Evolutionary conservation across 1,140 invertebrate genomes (phyloP).

Genomic region (Chelonus insularis): DNA sequence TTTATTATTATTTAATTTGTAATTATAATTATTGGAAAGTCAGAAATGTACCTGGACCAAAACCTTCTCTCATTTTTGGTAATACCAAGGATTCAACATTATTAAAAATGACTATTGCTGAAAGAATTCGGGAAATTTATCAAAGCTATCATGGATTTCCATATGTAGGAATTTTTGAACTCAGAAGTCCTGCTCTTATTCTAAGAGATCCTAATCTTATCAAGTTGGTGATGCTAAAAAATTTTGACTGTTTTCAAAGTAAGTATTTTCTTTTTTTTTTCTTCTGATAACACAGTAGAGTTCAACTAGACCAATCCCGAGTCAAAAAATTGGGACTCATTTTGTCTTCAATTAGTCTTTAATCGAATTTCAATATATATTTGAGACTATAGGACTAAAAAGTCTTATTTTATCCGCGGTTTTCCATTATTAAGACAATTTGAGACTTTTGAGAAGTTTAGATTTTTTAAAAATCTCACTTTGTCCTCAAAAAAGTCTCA

Average conservation of each 20-base stretch:
- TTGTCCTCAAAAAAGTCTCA: no score
- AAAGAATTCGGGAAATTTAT: slow-evolving; percentile 33
- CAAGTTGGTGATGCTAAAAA: slow-evolving; percentile 43
- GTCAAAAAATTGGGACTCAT: no score
- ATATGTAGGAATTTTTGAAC: slow-evolving; percentile 49
- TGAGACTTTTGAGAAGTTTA: no score
- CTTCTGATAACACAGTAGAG: no score
- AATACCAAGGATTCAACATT: slow-evolving; percentile 33
- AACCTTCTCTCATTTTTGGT: slow-evolving; percentile 45
- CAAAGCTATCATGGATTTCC: slow-evolving; percentile 40
- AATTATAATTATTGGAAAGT: slow-evolving; percentile 49
- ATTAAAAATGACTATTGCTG: slow-evolving; percentile 33
- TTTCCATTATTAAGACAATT: no score
- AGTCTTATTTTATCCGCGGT: no score
- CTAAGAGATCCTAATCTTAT: slow-evolving; percentile 50
- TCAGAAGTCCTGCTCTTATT: slow-evolving; percentile 46
- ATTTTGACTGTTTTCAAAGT: slow-evolving; percentile 38
- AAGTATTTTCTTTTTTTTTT: slow-evolving; percentile 28
- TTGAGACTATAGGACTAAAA: no score
- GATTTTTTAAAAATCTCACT: no score
- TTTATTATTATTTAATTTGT: slow-evolving; percentile 51
- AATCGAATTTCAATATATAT: no score
- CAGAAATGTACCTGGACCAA: slow-evolving; percentile 42
- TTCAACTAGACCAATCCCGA: no score
- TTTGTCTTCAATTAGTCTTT: no score